phyloP scores from a whole-genome alignment of 2,888 invertebrate genomes.

The Ferrisia virgata region DNA sequence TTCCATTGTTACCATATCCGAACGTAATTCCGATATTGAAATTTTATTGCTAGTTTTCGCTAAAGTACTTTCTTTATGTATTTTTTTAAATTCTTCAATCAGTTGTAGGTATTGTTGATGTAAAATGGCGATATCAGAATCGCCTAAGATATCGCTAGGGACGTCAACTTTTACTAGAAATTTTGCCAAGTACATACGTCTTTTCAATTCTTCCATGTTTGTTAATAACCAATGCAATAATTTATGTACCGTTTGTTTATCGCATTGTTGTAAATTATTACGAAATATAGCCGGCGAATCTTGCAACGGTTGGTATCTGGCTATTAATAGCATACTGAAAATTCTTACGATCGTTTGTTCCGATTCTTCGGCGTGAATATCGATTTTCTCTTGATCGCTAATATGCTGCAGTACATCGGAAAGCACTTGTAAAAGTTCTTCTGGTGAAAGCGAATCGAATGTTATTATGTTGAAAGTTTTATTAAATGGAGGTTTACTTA shows the following conservation, averaged over 20 bases:
- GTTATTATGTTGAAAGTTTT: constrained; percentile 77
- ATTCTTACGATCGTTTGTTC: constrained; percentile 73
- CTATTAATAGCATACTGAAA: constrained; percentile 66
- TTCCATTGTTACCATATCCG: constrained; percentile 82
- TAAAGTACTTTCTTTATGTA: constrained; percentile 68
- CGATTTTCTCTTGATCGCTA: constrained; percentile 67
- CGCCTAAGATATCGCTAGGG: constrained; percentile 70
- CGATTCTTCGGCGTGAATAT: constrained; percentile 70
- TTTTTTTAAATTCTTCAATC: constrained; percentile 76
- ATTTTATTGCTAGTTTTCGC: constrained; percentile 60
- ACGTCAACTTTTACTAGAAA: constrained; percentile 65
- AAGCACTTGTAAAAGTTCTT: constrained; percentile 61
- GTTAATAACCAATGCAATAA: constrained; percentile 77
- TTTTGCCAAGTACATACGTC: constrained; percentile 80
- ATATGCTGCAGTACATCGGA: constrained; percentile 72
- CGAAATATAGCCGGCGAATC: constrained; percentile 58
- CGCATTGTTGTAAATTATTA: constrained; percentile 69
- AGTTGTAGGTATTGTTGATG: constrained; percentile 70
- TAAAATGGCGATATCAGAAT: constrained; percentile 68
- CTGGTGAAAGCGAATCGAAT: constrained; percentile 74
- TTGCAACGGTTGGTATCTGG: constrained; percentile 74
- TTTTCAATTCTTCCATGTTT: constrained; percentile 70
- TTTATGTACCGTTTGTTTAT: constrained; percentile 71
- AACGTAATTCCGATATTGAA: constrained; percentile 73
- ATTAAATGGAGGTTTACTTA: constrained; percentile 69